Percentiles rank a stretch among this genome's conserved stretches.
phyloP scores from a whole-genome alignment of 2,113 vertebrate species.

The Ammodytes marinus region DNA sequence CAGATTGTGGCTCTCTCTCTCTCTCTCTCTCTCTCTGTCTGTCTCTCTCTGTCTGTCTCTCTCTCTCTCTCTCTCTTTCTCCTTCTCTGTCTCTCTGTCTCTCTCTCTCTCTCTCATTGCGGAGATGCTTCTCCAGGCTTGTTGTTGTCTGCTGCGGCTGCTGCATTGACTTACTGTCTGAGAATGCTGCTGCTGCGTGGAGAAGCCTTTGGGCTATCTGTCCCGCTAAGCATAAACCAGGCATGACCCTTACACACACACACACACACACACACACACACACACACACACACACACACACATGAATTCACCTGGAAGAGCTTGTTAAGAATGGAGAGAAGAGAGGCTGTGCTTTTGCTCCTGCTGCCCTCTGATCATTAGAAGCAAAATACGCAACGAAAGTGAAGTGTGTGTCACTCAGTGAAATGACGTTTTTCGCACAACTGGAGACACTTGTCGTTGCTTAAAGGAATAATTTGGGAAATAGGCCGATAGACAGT shows the following conservation, averaged over 20 bases:
- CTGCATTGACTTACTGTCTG: constrained; percentile 67
- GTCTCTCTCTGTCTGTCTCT: constrained; percentile 5
- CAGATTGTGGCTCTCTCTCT: neutral
- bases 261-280: constrained; percentile 29
- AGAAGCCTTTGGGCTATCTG: constrained; percentile 46
- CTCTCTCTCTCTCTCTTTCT: constrained; percentile 4
- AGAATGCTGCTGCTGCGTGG: constrained; percentile 69
- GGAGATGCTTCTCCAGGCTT: constrained; percentile 81
- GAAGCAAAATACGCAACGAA: constrained; percentile 60
- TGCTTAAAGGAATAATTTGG: constrained; percentile 12
- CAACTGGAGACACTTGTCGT: constrained; percentile 23
- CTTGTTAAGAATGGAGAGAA: constrained; percentile 31
- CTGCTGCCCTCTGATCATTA: constrained; percentile 43
- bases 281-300: constrained; percentile 30
- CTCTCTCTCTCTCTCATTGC: constrained; percentile 14
- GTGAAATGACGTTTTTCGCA: neutral
- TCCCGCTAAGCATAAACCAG: constrained; percentile 67
- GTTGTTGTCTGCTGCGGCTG: constrained; percentile 82
- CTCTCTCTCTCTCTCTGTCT: neutral
- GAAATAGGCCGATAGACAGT: neutral
- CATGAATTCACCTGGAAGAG: neutral
- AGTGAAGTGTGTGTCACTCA: constrained; percentile 17
- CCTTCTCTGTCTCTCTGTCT: constrained; percentile 15
- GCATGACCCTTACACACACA: constrained; percentile 65
- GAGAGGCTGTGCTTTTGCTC: constrained; percentile 68